Base-by-base conservation (phyloP, 2,888 invertebrate species). In the Hemaris fuciformis region DNA sequence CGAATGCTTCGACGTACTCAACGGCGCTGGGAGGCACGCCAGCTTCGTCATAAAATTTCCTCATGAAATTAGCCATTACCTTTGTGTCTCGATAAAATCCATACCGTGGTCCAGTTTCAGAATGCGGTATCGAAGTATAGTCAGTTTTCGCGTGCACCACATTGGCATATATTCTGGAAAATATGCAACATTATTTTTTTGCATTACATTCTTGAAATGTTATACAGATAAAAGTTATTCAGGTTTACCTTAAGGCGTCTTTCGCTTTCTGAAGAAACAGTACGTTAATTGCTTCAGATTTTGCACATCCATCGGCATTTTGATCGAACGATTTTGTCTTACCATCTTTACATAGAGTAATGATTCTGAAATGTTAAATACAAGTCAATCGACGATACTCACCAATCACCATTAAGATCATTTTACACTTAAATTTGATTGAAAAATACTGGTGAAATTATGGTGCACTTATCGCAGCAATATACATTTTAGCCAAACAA, bases 261-360 rank as follows among this genome's bases (percentile, higher is more conserved):
- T 91, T 87, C 31, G 89, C 90, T 71, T 94, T 95, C 81, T 97
- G 96, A 5, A 97, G 76, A 63, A 94, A 94, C 2, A 96, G 65
- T 0, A 94, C 93, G 57, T 92, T 93, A 3, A 96, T 83, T 0
- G 95, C 94, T 83, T 97, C 97, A 57, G 96, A 94, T 56, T 96
- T 93, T 0, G 94, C 94, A 71, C 96, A 75, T 0, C 97, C 97
- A 72, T 94, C 91, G 1, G 95, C 96, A 56, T 94, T 90, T 43
- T 94, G 94, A 80, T 98, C 98, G 80, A 98, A 98, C 0, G 96
- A 95, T 73, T 96, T 96, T 77, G 97, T 98, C 65, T 93, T 93
- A 0, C 98, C 98, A 68, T 97, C 96, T 0, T 90, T 81, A n/a
- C 97, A 95, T 2, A 98, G 84, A 7, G 64, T 63, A 13, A 74